phyloP scores from a whole-genome alignment of 2,888 invertebrate species.

The Pecten maximus region DNA sequence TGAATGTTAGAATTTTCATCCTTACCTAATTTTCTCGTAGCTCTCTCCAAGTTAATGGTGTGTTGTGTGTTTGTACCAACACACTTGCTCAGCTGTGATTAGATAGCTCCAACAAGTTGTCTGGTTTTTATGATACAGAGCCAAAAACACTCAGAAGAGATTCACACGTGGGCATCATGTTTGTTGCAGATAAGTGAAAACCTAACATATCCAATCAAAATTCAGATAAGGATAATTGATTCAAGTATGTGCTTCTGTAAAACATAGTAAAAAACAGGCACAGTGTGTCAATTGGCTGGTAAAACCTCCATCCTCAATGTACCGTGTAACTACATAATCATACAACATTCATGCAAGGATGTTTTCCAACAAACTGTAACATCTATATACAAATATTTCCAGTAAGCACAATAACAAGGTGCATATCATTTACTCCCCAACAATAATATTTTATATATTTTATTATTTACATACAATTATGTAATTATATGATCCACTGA shows the following conservation, averaged over 20 bases:
- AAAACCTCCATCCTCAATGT: background rate
- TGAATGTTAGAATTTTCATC: background rate
- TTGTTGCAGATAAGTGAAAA: constrained; percentile 6
- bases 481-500: too few species aligned
- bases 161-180: constrained; percentile 4
- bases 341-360: background rate
- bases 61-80: background rate
- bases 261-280: background rate
- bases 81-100: background rate
- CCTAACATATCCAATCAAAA: background rate
- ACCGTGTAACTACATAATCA: background rate
- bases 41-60: background rate
- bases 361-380: background rate
- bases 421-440: too few species aligned
- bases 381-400: background rate
- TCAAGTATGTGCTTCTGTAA: background rate
- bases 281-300: background rate
- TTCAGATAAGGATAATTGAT: constrained; percentile 5
- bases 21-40: background rate
- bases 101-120: background rate
- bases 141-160: background rate
- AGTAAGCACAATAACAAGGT: too few species aligned
- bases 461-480: too few species aligned
- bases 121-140: background rate
- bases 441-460: too few species aligned